These are phyloP conservation scores for Papio anubis DNA, from an alignment of 2,113 vertebrate genomes.

Conservation along the genomic window DNA sequence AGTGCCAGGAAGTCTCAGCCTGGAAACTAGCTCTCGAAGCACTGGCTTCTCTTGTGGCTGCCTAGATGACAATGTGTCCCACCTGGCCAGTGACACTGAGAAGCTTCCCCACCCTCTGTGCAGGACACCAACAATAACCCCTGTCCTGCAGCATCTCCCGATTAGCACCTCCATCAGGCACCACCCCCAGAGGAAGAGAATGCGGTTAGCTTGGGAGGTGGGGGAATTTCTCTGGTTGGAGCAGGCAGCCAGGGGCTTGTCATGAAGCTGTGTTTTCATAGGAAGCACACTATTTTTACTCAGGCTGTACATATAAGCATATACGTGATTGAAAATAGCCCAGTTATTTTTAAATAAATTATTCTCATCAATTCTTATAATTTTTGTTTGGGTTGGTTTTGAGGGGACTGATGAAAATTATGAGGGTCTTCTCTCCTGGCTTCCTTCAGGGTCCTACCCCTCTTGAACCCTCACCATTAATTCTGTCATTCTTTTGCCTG, in stretches of 20 bases:
- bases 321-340: background rate
- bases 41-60: background rate
- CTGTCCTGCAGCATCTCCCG: background rate
- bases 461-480: background rate
- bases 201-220: no score
- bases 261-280: background rate
- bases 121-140: background rate
- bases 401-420: background rate
- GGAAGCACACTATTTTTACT: background rate
- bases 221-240: background rate
- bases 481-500: background rate
- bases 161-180: no score
- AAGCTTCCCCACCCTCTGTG: background rate
- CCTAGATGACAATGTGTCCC: background rate
- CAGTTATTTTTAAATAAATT: background rate
- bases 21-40: conserved; percentile 4
- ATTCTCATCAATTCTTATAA: background rate
- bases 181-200: no score
- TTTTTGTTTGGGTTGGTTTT: background rate
- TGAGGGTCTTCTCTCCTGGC: background rate
- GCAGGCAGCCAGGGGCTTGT: background rate
- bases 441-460: background rate
- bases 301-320: background rate
- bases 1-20: background rate
- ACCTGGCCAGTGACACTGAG: background rate